Conservation (phyloP, 2,797 vertebrate genomes). For the Pagetopsis macropterus region DNA sequence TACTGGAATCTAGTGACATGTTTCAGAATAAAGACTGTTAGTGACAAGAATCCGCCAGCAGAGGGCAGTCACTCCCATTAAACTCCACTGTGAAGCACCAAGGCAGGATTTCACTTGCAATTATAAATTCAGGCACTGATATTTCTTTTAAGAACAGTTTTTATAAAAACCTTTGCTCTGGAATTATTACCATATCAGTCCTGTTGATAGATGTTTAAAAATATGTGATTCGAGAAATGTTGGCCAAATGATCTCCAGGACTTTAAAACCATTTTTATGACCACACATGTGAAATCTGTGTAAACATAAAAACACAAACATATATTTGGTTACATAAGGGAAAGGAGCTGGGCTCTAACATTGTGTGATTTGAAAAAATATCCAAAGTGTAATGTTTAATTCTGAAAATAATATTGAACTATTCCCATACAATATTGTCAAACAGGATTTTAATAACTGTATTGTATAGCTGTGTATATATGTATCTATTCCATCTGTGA, state of each 20-base stretch:
- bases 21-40: constrained; percentile 2
- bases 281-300: neutral
- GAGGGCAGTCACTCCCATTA: constrained; percentile 60
- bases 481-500: neutral
- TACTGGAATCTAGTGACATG: neutral
- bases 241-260: neutral
- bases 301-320: neutral
- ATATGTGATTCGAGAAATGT: neutral
- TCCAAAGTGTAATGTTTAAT: neutral
- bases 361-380: too few relatives aligned
- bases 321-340: neutral
- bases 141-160: neutral
- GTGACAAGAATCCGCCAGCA: constrained; percentile 54
- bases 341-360: neutral
- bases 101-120: neutral
- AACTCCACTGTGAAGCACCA: neutral
- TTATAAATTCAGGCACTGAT: neutral
- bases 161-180: too few relatives aligned
- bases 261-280: neutral
- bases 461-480: neutral
- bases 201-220: neutral
- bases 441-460: neutral
- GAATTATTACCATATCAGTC: neutral
- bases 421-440: neutral
- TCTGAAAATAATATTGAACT: too few relatives aligned